Conservation (phyloP, 2,113 vertebrate genomes). For the Nycticebus coucang region DNA sequence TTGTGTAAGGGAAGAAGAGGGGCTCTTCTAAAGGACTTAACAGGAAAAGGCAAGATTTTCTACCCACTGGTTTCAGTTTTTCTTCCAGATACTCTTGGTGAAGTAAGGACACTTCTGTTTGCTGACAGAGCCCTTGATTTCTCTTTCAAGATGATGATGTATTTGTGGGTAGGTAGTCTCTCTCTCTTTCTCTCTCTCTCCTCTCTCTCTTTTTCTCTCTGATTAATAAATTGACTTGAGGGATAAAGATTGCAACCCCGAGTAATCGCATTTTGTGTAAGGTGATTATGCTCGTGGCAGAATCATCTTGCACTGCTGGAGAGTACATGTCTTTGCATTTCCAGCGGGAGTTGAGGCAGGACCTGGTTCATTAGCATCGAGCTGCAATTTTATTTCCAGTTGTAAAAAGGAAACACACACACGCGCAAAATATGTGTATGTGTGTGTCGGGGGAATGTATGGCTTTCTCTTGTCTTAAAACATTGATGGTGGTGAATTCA, state of each 20-base stretch:
- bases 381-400: slow-evolving; percentile 80
- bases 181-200: slow-evolving; percentile 80
- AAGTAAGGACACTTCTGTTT: slow-evolving; percentile 89
- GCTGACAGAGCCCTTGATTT: slow-evolving; percentile 88
- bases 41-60: slow-evolving; percentile 88
- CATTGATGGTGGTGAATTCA: slow-evolving; percentile 45
- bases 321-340: slow-evolving; percentile 72
- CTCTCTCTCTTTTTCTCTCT: slow-evolving; percentile 84
- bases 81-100: slow-evolving; percentile 89
- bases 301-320: slow-evolving; percentile 40
- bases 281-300: slow-evolving; percentile 78
- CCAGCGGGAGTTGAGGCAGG: slow-evolving; percentile 78
- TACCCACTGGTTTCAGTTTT: slow-evolving; percentile 87
- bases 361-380: slow-evolving; percentile 76
- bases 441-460: background rate
- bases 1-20: slow-evolving; percentile 85
- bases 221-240: slow-evolving; percentile 83
- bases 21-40: slow-evolving; percentile 85
- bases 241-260: slow-evolving; percentile 75
- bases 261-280: slow-evolving; percentile 66
- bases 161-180: slow-evolving; percentile 94
- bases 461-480: slow-evolving; percentile 61
- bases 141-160: slow-evolving; percentile 95
- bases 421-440: background rate
- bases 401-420: slow-evolving; percentile 39